A percentile compares a stretch with the other conserved stretches of the same genome.
Conservation (phyloP, 2,797 vertebrate genomes). For the Hyperoplus lanceolatus region DNA sequence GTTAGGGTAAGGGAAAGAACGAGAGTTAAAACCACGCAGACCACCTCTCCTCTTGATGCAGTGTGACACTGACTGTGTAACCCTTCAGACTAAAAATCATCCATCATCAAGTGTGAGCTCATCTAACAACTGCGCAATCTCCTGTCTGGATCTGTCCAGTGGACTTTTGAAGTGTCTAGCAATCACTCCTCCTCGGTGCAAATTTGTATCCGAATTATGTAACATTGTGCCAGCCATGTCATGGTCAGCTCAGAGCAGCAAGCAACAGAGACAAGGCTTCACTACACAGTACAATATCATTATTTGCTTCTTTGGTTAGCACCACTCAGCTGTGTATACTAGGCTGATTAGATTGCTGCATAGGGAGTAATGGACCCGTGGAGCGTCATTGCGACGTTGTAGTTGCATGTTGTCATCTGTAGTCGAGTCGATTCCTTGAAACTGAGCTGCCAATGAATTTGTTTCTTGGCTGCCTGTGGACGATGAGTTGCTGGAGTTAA, state of each 20-base stretch:
- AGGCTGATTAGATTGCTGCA: constrained; percentile 30
- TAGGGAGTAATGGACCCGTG: constrained; percentile 25
- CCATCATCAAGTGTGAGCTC: neutral
- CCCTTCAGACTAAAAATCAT: constrained; percentile 19
- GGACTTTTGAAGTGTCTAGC: neutral
- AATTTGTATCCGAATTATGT: constrained; percentile 31
- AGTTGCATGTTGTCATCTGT: constrained; percentile 50
- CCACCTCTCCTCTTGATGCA: constrained; percentile 43
- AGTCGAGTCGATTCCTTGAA: constrained; percentile 31
- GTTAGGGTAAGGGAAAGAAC: constrained; percentile 11
- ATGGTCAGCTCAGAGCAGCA: too few relatives aligned
- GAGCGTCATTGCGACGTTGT: constrained; percentile 31
- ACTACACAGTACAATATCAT: constrained; percentile 32
- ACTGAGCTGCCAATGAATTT: constrained; percentile 45
- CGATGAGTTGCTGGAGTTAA: constrained; percentile 60
- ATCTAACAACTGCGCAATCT: neutral
- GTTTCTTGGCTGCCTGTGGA: constrained; percentile 54
- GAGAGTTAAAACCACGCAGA: constrained; percentile 37
- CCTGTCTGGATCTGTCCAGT: neutral
- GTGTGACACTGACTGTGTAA: constrained; percentile 35
- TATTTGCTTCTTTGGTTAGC: constrained; percentile 49
- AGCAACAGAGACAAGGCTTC: constrained; percentile 23
- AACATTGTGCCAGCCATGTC: constrained; percentile 41
- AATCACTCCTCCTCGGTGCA: constrained; percentile 1
- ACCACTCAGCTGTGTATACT: constrained; percentile 58